Evolutionary conservation across 2,888 invertebrate genomes (phyloP).

Genomic region (Sabellastarte sp.): DNA sequence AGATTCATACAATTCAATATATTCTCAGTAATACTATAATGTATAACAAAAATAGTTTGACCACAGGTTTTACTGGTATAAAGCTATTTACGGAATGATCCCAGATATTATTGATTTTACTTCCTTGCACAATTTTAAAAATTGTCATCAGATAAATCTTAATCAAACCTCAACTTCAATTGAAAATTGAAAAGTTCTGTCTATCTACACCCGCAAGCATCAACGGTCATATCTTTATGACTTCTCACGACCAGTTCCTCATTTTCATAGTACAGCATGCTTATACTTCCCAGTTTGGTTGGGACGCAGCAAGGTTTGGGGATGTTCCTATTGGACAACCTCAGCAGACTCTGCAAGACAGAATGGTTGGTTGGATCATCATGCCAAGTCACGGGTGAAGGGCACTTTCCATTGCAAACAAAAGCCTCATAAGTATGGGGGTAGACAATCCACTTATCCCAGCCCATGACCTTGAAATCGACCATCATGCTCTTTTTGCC

Average conservation of each 20-base stretch:
- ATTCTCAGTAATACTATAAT: no score
- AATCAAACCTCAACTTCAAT: no score
- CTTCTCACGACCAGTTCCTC: conserved; percentile 51
- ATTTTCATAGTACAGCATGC: conserved; percentile 54
- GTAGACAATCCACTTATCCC: conserved; percentile 54
- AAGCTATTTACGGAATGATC: no score
- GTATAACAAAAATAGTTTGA: no score
- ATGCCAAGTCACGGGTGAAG: conserved; percentile 38
- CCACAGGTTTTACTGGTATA: no score
- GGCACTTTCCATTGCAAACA: conserved; percentile 49
- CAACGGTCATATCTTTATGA: conserved; percentile 52
- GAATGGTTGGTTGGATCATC: conserved; percentile 55
- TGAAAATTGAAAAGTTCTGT: not conserved
- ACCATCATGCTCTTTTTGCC: conserved; percentile 41
- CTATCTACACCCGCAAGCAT: conserved; percentile 47
- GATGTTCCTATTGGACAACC: conserved; percentile 40
- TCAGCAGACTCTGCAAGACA: conserved; percentile 51
- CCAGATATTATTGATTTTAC: no score
- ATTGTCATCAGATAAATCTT: no score
- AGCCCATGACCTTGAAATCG: conserved; percentile 51
- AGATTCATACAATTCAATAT: no score
- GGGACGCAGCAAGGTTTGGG: conserved; percentile 54
- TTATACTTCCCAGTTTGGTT: conserved; percentile 44
- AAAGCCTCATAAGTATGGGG: conserved; percentile 51
- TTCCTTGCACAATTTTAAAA: no score